Base-by-base conservation (phyloP, 1,140 invertebrate genomes). In the Calliphora vicina region DNA sequence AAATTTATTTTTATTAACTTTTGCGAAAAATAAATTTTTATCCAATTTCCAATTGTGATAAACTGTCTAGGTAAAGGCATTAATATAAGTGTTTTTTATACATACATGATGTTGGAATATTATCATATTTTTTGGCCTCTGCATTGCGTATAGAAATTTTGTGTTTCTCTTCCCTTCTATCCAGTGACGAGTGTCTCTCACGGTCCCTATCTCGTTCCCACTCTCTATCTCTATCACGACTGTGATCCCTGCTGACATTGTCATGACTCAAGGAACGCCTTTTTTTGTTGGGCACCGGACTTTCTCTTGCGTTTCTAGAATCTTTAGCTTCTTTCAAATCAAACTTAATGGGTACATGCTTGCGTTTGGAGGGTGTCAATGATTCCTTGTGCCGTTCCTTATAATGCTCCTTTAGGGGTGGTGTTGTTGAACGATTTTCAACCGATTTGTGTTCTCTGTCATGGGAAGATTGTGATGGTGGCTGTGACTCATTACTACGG, bases 81-180 rank as follows among this genome's bases (percentile, higher is more conserved):
- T 6, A 35, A 0, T 8, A 35, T 8, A 35, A 35, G 35, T 35
- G 10, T 35, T 35, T 8, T 8, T 8, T 35, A 35, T 35, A 86
- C 88, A 88, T 86, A 90, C 89, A 84, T 82, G 89, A 84, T 23
- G 35, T 23, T 8, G 89, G 89, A 35, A 90, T 82, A 82, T 90
- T 90, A 35, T 90, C 89, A 72, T 90, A 90, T 84, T 90, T 90
- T 42, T 86, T 87, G 74, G 88, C 88, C 78, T 90, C 88, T 0
- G 73, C 74, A 85, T 85, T 87, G 13, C 88, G 87, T 67, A 88
- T 86, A 12, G 89, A 86, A 27, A 90, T 87, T 61, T 85, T 87
- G 13, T 86, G 88, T 78, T 82, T 84, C 20, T 89, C 82, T 45
- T 83, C 82, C 6, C 72, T 23, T 50, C 78, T 82, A 4, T 84